A percentile compares a stretch with the other conserved stretches of the same genome.
Conservation (phyloP, 2,797 vertebrate species). For the Pseudomugil gertrudae region DNA sequence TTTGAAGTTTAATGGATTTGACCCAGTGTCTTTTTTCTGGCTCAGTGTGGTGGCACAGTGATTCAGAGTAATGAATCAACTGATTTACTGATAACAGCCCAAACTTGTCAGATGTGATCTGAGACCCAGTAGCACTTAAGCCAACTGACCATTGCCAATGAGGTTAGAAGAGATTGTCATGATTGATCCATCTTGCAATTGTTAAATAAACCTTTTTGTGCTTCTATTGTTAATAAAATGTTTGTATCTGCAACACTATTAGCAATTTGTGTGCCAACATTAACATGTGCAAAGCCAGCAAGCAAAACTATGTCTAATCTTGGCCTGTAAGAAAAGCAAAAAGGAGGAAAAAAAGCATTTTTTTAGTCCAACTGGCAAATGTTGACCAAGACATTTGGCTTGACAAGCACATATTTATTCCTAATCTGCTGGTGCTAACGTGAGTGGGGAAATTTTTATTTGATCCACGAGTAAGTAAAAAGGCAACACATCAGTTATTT, state of each 20-base stretch:
- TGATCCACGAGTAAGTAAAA: slow-evolving; percentile 47
- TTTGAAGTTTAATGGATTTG: slow-evolving; percentile 45
- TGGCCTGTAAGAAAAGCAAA: slow-evolving; percentile 14
- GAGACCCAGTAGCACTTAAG: slow-evolving; percentile 45
- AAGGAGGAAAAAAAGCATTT: background rate
- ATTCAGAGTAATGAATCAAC: slow-evolving; percentile 29
- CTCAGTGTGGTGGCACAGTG: slow-evolving; percentile 41
- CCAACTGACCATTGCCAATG: slow-evolving; percentile 33
- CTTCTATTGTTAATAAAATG: background rate
- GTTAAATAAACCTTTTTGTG: background rate
- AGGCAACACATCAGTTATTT: slow-evolving; percentile 56
- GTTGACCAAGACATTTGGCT: slow-evolving; percentile 22
- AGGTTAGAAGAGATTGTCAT: slow-evolving; percentile 38
- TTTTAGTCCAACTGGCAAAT: slow-evolving; percentile 25
- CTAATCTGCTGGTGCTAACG: slow-evolving; percentile 50
- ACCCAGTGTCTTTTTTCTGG: background rate
- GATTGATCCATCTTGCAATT: slow-evolving; percentile 22
- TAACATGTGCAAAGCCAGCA: slow-evolving; percentile 10
- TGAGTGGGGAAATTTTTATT: slow-evolving; percentile 50
- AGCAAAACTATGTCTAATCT: slow-evolving; percentile 13
- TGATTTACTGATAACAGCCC: slow-evolving; percentile 57
- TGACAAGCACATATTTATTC: slow-evolving; percentile 57
- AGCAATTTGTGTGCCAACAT: slow-evolving; percentile 6
- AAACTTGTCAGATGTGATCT: slow-evolving; percentile 46
- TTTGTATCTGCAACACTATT: slow-evolving; percentile 1